A percentile compares a stretch with the other conserved stretches of the same genome.
Conservation (phyloP, 1,140 invertebrate genomes). For the Globodera rostochiensis region DNA sequence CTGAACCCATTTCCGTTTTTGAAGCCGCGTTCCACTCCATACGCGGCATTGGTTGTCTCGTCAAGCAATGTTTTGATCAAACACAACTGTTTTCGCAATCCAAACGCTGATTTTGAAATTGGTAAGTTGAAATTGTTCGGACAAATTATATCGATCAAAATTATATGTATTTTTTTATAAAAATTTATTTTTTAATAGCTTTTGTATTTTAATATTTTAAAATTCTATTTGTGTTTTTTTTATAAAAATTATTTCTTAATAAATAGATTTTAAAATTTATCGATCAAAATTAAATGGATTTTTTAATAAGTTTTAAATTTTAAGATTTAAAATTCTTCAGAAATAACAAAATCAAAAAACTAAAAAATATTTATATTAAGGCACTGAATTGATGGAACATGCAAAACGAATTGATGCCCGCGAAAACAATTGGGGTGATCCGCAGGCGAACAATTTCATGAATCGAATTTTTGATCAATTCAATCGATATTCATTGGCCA, state of each 20-base stretch:
- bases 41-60: slow-evolving; percentile 82
- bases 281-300: too few species aligned
- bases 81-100: slow-evolving; percentile 89
- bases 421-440: slow-evolving; percentile 85
- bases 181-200: too few species aligned
- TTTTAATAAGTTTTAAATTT: too few species aligned
- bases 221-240: too few species aligned
- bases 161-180: too few species aligned
- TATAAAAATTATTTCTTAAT: too few species aligned
- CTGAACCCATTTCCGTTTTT: slow-evolving; percentile 81
- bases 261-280: too few species aligned
- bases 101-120: slow-evolving; percentile 85
- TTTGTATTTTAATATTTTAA: too few species aligned
- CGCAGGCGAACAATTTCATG: slow-evolving; percentile 70
- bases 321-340: too few species aligned
- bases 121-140: slow-evolving; percentile 60
- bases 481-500: slow-evolving; percentile 63
- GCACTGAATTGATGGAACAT: slow-evolving; percentile 89
- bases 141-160: too few species aligned
- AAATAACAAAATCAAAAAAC: too few species aligned
- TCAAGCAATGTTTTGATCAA: slow-evolving; percentile 82
- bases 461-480: slow-evolving; percentile 65
- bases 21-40: slow-evolving; percentile 69
- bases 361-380: not conserved
- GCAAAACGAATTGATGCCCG: slow-evolving; percentile 89